Base-by-base conservation (phyloP, 1,140 invertebrate species). In the Zaprionus africanus region DNA sequence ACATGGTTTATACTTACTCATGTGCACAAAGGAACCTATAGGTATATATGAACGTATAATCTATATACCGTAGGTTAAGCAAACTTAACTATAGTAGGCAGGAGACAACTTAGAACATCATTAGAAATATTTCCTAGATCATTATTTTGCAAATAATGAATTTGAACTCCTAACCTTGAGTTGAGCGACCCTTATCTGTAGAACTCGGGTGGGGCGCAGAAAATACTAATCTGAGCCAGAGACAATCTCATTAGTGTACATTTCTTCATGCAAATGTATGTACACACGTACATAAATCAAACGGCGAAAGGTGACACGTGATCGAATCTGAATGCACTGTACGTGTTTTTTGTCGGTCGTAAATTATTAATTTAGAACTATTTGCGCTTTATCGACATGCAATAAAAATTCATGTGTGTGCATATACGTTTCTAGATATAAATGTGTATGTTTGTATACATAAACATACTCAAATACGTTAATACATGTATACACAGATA, bases 311-410 rank as follows among this genome's bases (percentile, higher is more conserved):
- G 62, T 64, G 67, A 74, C 61, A 84, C 81, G 69, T 85, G 81
- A 84, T 75, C 65, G 80, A 64, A 58, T 82, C 34, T 57, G 61
- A 76, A 81, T 76, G 76, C 64, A 41, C 38, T 46, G 54, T 74
- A 77, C 46, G 62, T 71, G 51, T 15, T 34, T 22, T 22, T 6
- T 56, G 41, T 58, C 64, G 56, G 28, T 58, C 69, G 41, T 68
- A 65, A 73, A 78, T 78, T 83, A 71, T 78, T 77, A 87, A 86
- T 87, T 74, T 83, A 57, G 72, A 82, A 76, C 69, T 83, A 65
- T 80, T 60, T 78, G 43, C 46, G 19, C 49, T 70, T 83, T 88
- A 78, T 81, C 56, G 74, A 67, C 59, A 26, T 49, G 80, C 77
- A 68, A 78, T 86, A 75, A 86, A 86, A 79, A 56, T 17, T 6